A percentile compares a stretch with the other conserved stretches of the same genome.
phyloP scores from a whole-genome alignment of 2,113 vertebrate genomes.

The Myotis lucifugus region DNA sequence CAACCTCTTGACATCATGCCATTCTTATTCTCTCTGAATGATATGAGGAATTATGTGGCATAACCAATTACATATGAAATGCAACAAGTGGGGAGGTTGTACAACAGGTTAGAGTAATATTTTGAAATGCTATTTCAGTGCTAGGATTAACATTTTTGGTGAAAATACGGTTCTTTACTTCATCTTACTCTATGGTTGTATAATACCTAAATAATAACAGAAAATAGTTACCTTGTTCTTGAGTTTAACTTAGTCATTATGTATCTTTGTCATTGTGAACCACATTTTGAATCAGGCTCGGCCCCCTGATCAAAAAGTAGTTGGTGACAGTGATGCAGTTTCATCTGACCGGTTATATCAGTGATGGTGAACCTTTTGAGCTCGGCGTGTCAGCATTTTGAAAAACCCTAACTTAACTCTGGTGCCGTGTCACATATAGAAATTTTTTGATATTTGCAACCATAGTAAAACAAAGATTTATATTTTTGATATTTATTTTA shows the following conservation, averaged over 20 bases:
- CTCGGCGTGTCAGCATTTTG: no score
- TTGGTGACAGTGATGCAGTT: background rate
- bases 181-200: background rate
- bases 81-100: background rate
- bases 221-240: background rate
- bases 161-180: background rate
- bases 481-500: no score
- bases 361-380: no score
- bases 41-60: background rate
- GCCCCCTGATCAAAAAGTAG: background rate
- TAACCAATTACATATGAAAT: conserved; percentile 4
- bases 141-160: background rate
- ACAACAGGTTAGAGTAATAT: background rate
- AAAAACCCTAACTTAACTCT: no score
- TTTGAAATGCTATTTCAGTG: background rate
- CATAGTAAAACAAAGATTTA: no score
- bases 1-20: background rate
- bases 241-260: background rate
- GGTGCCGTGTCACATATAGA: no score
- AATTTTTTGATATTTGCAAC: no score
- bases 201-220: background rate
- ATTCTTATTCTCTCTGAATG: background rate
- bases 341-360: background rate
- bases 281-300: background rate
- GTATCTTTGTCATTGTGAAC: background rate